phyloP scores from a whole-genome alignment of 2,113 vertebrate genomes.

The Pachyramphus minor region DNA sequence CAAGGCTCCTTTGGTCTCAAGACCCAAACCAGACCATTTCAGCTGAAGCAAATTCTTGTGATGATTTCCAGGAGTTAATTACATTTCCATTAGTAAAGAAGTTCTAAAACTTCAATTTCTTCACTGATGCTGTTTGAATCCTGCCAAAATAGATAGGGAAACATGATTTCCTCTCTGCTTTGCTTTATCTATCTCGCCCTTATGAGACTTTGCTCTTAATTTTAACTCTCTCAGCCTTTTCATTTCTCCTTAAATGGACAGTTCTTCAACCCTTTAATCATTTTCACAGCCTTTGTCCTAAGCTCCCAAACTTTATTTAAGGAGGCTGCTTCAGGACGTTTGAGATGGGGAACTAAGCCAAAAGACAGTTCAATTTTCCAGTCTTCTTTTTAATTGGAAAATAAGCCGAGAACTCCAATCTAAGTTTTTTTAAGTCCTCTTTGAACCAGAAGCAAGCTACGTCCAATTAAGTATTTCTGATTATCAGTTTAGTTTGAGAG shows the following conservation, averaged over 20 bases:
- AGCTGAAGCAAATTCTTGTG: background rate
- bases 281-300: background rate
- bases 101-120: constrained; percentile 29
- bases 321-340: background rate
- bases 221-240: background rate
- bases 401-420: background rate
- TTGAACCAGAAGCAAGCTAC: background rate
- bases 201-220: background rate
- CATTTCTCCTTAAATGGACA: background rate
- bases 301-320: background rate
- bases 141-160: background rate
- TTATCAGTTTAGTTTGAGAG: background rate
- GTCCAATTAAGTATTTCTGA: background rate
- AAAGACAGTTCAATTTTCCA: background rate
- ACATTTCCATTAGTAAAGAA: constrained; percentile 25
- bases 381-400: background rate
- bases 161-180: background rate
- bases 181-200: background rate
- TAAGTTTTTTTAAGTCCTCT: background rate
- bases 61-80: constrained; percentile 35
- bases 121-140: background rate
- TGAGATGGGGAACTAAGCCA: background rate
- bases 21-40: background rate
- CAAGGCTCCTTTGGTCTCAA: background rate
- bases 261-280: constrained; percentile 2